Percentiles rank a stretch among this genome's conserved stretches.
These are phyloP conservation scores for Antennarius striatus DNA, from an alignment of 2,113 vertebrate genomes.

Conservation along the genomic window DNA sequence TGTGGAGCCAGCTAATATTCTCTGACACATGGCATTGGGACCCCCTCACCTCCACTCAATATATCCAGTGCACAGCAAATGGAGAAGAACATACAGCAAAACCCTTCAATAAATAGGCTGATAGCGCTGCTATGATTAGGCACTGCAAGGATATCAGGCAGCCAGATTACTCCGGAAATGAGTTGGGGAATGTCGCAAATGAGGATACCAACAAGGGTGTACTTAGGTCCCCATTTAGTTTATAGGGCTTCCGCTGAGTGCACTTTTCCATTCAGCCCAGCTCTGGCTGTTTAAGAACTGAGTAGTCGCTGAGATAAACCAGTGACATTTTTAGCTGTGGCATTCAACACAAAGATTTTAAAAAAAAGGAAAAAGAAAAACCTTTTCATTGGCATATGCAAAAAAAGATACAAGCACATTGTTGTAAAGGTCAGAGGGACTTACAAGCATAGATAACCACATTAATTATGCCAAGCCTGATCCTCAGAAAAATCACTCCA, in stretches of 20 bases:
- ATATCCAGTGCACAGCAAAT: slow-evolving; percentile 57
- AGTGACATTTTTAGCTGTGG: slow-evolving; percentile 73
- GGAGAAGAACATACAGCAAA: slow-evolving; percentile 53
- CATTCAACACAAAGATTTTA: slow-evolving; percentile 65
- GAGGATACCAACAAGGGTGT: slow-evolving; percentile 57
- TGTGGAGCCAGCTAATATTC: slow-evolving; percentile 68
- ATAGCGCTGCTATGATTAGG: slow-evolving; percentile 45
- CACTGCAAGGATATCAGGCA: slow-evolving; percentile 34
- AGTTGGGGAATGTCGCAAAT: slow-evolving; percentile 56
- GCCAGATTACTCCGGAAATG: slow-evolving; percentile 65
- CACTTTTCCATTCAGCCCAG: slow-evolving; percentile 32
- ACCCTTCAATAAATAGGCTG: slow-evolving; percentile 43
- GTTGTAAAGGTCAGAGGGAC: slow-evolving; percentile 79
- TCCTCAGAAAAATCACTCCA: slow-evolving; percentile 40
- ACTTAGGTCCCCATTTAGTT: slow-evolving; percentile 55
- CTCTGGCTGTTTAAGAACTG: slow-evolving; percentile 29
- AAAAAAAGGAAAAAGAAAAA: slow-evolving; percentile 21
- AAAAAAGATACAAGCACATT: slow-evolving; percentile 66
- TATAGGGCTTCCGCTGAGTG: slow-evolving; percentile 26
- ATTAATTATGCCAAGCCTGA: slow-evolving; percentile 74
- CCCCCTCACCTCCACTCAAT: slow-evolving; percentile 74
- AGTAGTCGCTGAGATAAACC: slow-evolving; percentile 55
- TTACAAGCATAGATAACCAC: slow-evolving; percentile 77
- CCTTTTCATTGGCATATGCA: slow-evolving; percentile 51
- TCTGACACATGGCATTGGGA: slow-evolving; percentile 70